Base-by-base conservation (phyloP, 2,888 invertebrate genomes). In the Andricus curvator region DNA sequence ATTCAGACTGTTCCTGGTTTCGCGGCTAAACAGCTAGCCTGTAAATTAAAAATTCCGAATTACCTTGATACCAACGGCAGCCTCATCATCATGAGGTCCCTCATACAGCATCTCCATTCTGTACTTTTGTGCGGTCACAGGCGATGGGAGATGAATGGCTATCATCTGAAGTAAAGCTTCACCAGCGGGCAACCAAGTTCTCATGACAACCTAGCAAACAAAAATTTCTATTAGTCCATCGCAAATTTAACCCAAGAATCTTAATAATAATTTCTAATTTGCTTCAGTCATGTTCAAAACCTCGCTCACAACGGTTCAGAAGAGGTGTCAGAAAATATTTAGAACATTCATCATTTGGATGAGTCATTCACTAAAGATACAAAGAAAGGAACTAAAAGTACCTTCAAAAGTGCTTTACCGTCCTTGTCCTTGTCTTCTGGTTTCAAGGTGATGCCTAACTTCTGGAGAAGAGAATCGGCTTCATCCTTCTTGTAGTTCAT, bases 91-190 rank as follows among this genome's bases (percentile, higher is more conserved):
- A 84, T 96, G 96, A 79, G 99, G 99, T 89, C 99, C 99, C 94
- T 99, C 99, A 93, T 99, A 99, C 94, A 99, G 94, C 97, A 99
- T 97, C 94, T 99, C 99, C 97, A 98, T 98, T 94, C 99, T 96
- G 95, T 99, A 99, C 93, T 97, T 98, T 94, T 99, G 99, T 79
- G 99, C 99, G 82, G 98, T 98, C 78, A 99, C 99, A 4, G 99
- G 99, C 44, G 99, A 99, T 82, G 99, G 99, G 93, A 99, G 95
- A 93, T 99, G 99, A 93, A 99, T 99, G 94, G 99, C 98, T 94
- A 99, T 99, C 99, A 99, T 99, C 95, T 99, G 99, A 94, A 99
- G 97, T 90, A 99, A 94, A 90, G 99, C 98, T 93, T 99, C 99
- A 88, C 99, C 99, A 92, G 99, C 99, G 80, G 99, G 99, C 93